A percentile compares a stretch with the other conserved stretches of the same genome.
Evolutionary conservation across 2,113 vertebrate species (phyloP).

Genomic region (Lanius ludovicianus): DNA sequence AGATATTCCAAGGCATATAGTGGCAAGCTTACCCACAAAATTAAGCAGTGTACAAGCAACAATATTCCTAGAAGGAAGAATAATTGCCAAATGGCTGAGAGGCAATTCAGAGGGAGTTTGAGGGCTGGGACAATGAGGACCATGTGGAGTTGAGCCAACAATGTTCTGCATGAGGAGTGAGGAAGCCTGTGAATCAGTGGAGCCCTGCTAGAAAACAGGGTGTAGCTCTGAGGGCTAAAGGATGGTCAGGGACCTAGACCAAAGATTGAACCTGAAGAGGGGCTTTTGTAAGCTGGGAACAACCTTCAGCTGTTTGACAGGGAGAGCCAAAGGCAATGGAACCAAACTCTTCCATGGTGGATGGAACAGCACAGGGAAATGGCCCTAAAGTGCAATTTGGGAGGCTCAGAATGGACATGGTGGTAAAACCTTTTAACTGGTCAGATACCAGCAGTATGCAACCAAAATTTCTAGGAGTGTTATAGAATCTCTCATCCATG

Average conservation of each 20-base stretch:
- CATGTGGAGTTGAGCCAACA: neutral
- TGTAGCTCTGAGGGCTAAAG: neutral
- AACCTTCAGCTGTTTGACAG: neutral
- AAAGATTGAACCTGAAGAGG: neutral
- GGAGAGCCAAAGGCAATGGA: neutral
- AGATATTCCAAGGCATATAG: too few species aligned
- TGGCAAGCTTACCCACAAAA: too few species aligned
- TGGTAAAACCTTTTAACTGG: neutral
- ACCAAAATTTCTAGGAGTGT: too few species aligned
- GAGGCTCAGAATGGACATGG: fast-evolving
- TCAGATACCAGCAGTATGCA: neutral
- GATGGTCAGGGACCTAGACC: neutral
- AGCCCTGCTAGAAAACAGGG: neutral
- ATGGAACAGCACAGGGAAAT: neutral
- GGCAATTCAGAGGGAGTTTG: neutral
- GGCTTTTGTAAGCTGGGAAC: neutral
- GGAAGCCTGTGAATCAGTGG: fast-evolving
- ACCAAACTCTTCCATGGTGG: neutral
- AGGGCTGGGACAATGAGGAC: neutral
- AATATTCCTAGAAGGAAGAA: neutral
- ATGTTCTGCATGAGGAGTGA: neutral
- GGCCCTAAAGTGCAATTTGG: neutral
- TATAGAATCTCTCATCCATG: neutral
- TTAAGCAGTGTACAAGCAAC: too few species aligned
- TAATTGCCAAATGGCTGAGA: neutral